Conservation (phyloP, 2,888 invertebrate species). For the Melolontha melolontha region DNA sequence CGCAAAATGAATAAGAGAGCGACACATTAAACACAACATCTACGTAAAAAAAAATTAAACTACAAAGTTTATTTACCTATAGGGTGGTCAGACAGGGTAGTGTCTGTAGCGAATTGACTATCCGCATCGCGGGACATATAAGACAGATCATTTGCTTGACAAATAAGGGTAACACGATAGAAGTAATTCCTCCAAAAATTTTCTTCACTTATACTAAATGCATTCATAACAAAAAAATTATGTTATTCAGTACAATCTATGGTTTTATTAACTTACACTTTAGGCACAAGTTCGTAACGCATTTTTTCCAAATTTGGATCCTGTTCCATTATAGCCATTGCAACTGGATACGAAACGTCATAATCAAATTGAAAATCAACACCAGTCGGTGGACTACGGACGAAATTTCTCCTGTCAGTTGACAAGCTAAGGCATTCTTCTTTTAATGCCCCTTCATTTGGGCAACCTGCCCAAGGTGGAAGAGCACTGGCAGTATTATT, state of each 20-base stretch:
- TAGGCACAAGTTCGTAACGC: slow-evolving; percentile 99
- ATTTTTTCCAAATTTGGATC: slow-evolving; percentile 97
- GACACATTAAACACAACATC: neutral
- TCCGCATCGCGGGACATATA: slow-evolving; percentile 64
- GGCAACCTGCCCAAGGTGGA: slow-evolving; percentile 95
- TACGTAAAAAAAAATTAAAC: neutral
- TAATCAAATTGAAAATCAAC: slow-evolving; percentile 97
- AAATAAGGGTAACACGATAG: slow-evolving; percentile 97
- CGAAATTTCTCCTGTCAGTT: slow-evolving; percentile 95
- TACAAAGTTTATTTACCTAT: slow-evolving; percentile 57
- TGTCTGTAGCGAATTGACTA: slow-evolving; percentile 59
- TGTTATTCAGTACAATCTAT: neutral
- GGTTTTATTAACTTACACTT: slow-evolving; percentile 81
- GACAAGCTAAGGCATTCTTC: slow-evolving; percentile 96
- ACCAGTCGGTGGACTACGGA: slow-evolving; percentile 95
- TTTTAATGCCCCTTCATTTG: slow-evolving; percentile 93
- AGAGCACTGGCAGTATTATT: slow-evolving; percentile 76
- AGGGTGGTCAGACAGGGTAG: slow-evolving; percentile 60
- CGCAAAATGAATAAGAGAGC: too few species aligned
- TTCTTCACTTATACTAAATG: slow-evolving; percentile 91
- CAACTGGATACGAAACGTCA: slow-evolving; percentile 91
- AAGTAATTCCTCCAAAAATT: slow-evolving; percentile 99
- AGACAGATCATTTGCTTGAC: slow-evolving; percentile 89
- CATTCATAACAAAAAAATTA: neutral
- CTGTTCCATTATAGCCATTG: slow-evolving; percentile 93